These are phyloP conservation scores for Otus sunia DNA, from an alignment of 2,113 vertebrate species.

Conservation along the genomic window DNA sequence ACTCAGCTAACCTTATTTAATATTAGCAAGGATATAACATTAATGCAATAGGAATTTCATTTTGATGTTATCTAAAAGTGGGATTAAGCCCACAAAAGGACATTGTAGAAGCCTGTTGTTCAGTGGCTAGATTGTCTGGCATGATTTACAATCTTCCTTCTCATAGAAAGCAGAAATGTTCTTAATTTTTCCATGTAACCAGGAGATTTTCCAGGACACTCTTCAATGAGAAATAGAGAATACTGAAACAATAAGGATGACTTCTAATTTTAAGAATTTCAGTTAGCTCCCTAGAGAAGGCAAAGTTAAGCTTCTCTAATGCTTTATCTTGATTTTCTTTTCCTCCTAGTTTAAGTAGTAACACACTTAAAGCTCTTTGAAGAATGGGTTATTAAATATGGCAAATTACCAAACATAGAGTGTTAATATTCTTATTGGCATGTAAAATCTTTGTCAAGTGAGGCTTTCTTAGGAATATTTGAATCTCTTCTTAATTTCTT, in stretches of 20 bases:
- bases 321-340: neutral
- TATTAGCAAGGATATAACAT: neutral
- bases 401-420: neutral
- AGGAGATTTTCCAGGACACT: neutral
- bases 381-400: neutral
- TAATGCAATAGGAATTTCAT: conserved; percentile 28
- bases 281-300: neutral
- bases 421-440: neutral
- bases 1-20: neutral
- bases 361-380: neutral
- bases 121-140: neutral
- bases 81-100: neutral
- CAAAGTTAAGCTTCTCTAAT: neutral
- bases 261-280: neutral
- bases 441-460: neutral
- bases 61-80: conserved; percentile 1
- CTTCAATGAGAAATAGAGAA: neutral
- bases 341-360: neutral
- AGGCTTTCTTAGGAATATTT: neutral
- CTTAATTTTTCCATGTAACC: neutral
- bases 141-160: neutral
- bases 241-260: neutral
- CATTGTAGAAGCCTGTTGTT: neutral
- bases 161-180: neutral
- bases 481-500: neutral